Evolutionary conservation across 2,797 vertebrate genomes (phyloP), one percentile per base, ranked within the genome.

Genomic region (Karalla daura): DNA sequence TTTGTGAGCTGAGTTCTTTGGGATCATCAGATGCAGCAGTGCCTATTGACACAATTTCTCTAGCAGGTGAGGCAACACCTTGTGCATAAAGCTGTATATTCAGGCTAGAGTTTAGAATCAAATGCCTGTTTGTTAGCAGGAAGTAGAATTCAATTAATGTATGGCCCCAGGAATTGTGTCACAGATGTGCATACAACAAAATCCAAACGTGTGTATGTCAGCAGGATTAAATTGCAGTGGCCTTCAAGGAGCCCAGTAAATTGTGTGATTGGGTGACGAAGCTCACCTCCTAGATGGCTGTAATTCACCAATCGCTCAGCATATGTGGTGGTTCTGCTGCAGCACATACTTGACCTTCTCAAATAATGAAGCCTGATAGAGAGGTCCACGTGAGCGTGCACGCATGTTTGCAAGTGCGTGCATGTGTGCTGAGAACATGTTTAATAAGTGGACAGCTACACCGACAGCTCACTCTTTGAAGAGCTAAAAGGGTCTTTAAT

Each of bases 391-490:
- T 24, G 70, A 54, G 75, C 56, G 10, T 30, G 28, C 43, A 70
- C 9, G 53, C 63, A 32, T 51, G 62, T 49, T 58, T 36, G 32
- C 46, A 47, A 6, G 20, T 54, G 50, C 15, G 55, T 28, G 62
- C 40, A 73, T 32, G 84, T 43, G 55, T 14, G 44, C 67, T 76
- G 78, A 88, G 75, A 86, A 88, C 86, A 87, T 86, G 85, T 85
- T 82, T 82, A 85, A 85, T 86, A 85, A 89, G 81, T 83, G 86
- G 88, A 89, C 88, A 91, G 88, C 87, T 90, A 87, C 86, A 83
- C 77, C 20, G 64, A 71, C 83, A 86, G 83, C 78, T 79, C 85
- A 81, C 82, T 84, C 75, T 83, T 86, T 81, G 71, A 78, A 83
- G 65, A 87, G 80, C 80, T 89, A 84, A 88, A 88, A 89, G 83